Percentiles rank a stretch among this genome's conserved stretches.
Conservation (phyloP, 2,888 invertebrate species). For the Salpingus planirostris region DNA sequence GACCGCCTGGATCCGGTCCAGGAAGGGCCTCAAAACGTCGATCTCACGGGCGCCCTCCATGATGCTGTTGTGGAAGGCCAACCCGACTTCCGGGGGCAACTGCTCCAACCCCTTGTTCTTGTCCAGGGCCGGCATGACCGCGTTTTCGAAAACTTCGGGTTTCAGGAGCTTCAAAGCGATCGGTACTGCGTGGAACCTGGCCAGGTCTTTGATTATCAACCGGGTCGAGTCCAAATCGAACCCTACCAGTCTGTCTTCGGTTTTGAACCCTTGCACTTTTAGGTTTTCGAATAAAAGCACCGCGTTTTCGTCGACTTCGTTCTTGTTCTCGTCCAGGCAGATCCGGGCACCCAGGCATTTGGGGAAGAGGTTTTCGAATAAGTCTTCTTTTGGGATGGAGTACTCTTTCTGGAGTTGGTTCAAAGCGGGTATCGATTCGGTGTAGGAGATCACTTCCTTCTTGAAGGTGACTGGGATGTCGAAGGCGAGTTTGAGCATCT, state of each 20-base stretch:
- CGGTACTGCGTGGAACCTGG: conserved; percentile 50
- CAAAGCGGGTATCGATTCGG: conserved; percentile 43
- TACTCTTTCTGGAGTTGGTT: conserved; percentile 43
- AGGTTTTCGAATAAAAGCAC: conserved; percentile 51
- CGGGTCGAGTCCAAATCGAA: conserved; percentile 45
- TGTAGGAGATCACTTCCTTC: conserved; percentile 50
- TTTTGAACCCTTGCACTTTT: conserved; percentile 43
- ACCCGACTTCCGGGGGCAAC: conserved; percentile 30
- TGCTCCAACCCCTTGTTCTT: conserved; percentile 32
- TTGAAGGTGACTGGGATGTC: conserved; percentile 48
- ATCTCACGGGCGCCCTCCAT: conserved; percentile 26
- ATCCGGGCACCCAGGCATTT: conserved; percentile 48
- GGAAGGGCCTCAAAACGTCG: conserved; percentile 25
- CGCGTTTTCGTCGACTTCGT: conserved; percentile 48
- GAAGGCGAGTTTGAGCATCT: conserved; percentile 45
- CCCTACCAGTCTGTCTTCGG: conserved; percentile 44
- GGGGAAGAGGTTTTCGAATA: conserved; percentile 35
- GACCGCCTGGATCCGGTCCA: conserved; percentile 22
- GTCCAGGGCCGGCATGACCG: conserved; percentile 38
- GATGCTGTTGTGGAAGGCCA: conserved; percentile 31
- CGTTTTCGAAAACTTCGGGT: conserved; percentile 40
- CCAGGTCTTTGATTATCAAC: conserved; percentile 44
- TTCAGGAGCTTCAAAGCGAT: conserved; percentile 46
- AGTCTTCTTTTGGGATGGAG: conserved; percentile 36
- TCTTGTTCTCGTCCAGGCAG: conserved; percentile 34